These are phyloP conservation scores for Dromas ardeola DNA, from an alignment of 2,113 vertebrate genomes.

Conservation along the genomic window DNA sequence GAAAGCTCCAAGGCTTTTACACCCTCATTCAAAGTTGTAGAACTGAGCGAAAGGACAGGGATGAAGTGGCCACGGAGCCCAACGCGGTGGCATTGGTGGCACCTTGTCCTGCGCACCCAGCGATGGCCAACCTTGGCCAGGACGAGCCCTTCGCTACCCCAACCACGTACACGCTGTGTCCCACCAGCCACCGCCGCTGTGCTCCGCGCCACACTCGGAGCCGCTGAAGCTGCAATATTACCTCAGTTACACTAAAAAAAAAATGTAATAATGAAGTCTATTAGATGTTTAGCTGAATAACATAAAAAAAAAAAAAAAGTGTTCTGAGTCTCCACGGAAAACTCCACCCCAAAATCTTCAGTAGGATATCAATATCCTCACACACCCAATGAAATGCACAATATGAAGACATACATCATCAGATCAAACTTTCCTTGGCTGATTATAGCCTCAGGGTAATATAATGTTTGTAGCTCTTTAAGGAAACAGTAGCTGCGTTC, in stretches of 20 bases:
- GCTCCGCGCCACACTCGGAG: background rate
- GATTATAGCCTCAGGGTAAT: slow-evolving; percentile 59
- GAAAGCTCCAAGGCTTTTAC: background rate
- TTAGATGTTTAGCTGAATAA: background rate
- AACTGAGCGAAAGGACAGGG: no score
- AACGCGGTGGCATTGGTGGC: background rate
- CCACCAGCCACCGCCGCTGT: background rate
- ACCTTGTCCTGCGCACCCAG: background rate
- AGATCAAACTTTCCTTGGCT: slow-evolving; percentile 68
- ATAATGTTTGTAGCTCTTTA: slow-evolving; percentile 65
- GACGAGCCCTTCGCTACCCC: background rate
- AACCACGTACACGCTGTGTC: background rate
- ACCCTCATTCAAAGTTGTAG: background rate
- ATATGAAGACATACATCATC: slow-evolving; percentile 70
- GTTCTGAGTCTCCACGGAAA: background rate
- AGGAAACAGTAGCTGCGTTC: slow-evolving; percentile 46
- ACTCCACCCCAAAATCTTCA: slow-evolving; percentile 60
- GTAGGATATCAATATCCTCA: slow-evolving; percentile 43
- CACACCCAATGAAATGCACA: slow-evolving; percentile 48
- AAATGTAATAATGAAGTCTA: background rate
- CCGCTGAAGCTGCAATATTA: background rate
- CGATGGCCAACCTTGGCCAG: background rate
- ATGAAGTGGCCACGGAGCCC: fast-evolving
- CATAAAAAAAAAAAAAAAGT: background rate
- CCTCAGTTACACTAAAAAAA: background rate